Conservation (phyloP, 2,113 vertebrate species). For the Eolophus roseicapilla region DNA sequence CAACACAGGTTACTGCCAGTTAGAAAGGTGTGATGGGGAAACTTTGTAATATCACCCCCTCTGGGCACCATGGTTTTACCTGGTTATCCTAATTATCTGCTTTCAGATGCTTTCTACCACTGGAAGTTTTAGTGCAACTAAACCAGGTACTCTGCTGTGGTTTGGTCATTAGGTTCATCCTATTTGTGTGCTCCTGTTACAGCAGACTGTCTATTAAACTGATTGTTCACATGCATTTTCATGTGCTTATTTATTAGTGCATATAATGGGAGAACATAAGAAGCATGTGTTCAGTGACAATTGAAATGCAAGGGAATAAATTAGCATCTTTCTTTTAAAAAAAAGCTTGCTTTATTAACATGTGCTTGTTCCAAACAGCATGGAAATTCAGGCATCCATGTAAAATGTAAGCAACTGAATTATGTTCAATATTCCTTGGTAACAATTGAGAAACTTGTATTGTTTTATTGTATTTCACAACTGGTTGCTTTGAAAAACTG, state of each 20-base stretch:
- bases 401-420: conserved; percentile 58
- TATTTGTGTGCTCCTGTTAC: neutral
- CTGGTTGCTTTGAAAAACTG: conserved; percentile 70
- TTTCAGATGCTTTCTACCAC: neutral
- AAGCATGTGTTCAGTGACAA: neutral
- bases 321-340: neutral
- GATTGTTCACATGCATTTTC: neutral
- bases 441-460: conserved; percentile 15
- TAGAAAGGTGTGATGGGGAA: neutral
- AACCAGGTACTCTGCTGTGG: fast-evolving
- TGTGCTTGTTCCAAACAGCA: conserved; percentile 41
- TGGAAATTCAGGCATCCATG: conserved; percentile 58
- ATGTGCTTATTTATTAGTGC: neutral
- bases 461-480: conserved; percentile 73
- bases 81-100: neutral
- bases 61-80: neutral
- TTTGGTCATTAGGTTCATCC: neutral
- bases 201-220: neutral
- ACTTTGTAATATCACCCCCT: neutral
- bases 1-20: neutral
- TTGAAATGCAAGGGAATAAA: conserved; percentile 53
- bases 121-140: neutral
- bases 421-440: conserved; percentile 54
- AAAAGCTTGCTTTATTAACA: conserved; percentile 36
- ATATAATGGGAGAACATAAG: neutral